Conservation (phyloP, 2,797 vertebrate genomes). For the Peromyscus eremicus region DNA sequence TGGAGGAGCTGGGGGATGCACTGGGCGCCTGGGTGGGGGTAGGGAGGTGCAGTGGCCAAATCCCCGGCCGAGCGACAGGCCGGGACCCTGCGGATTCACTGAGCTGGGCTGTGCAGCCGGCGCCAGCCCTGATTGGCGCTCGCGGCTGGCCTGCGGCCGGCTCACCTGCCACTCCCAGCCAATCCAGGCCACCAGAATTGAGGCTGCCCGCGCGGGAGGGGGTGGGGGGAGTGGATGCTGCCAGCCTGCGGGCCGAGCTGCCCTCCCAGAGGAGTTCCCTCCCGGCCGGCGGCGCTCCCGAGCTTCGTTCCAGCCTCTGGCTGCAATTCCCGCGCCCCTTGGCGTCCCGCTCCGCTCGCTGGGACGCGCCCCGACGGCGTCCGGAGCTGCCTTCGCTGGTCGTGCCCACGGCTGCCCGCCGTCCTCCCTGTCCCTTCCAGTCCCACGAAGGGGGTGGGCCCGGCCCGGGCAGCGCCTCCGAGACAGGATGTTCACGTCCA, state of each 20-base stretch:
- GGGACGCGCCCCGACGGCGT: conserved; percentile 85
- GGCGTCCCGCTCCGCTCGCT: conserved; percentile 51
- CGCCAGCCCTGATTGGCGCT: conserved; percentile 77
- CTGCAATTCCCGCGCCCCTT: neutral
- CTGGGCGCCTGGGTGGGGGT: neutral
- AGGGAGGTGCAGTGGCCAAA: neutral
- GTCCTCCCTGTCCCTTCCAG: neutral
- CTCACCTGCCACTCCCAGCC: conserved; percentile 77
- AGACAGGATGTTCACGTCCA: conserved; percentile 92
- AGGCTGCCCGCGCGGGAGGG: conserved; percentile 22
- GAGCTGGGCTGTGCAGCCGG: conserved; percentile 26
- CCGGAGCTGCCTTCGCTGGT: conserved; percentile 83
- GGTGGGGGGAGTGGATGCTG: neutral
- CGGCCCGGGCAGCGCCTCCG: neutral
- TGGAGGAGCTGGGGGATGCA: neutral
- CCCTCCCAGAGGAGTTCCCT: conserved; percentile 44
- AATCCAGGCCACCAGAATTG: conserved; percentile 79
- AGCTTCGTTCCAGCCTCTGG: neutral
- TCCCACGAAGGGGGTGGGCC: conserved; percentile 18
- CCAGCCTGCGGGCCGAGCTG: neutral
- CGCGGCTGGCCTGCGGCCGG: conserved; percentile 60
- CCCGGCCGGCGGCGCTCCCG: neutral
- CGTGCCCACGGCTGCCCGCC: conserved; percentile 71
- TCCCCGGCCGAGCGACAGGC: neutral
- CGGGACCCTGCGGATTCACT: conserved; percentile 73